These are phyloP conservation scores for Labrus mixtus DNA, from an alignment of 2,113 vertebrate species.

Conservation along the genomic window DNA sequence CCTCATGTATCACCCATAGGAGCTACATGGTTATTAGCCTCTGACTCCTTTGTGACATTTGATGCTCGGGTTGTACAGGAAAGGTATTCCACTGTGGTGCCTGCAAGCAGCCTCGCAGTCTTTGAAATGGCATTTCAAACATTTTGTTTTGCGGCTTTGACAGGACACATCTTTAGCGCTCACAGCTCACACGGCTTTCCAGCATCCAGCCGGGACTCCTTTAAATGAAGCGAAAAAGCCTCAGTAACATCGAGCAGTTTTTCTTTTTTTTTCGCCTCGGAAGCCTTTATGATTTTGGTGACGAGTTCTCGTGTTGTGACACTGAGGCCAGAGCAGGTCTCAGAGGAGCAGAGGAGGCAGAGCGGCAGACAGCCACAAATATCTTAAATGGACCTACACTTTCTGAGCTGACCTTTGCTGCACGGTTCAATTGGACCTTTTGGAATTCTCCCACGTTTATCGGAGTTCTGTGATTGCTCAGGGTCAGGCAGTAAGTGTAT, in stretches of 20 bases:
- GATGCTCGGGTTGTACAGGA: conserved; percentile 45
- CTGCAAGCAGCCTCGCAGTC: conserved; percentile 54
- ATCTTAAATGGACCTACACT: conserved; percentile 28
- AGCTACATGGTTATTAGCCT: conserved; percentile 49
- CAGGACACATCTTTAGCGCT: conserved; percentile 54
- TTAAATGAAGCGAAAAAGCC: conserved; percentile 54
- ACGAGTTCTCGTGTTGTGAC: conserved; percentile 21
- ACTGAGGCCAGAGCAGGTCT: conserved; percentile 20
- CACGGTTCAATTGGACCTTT: conserved; percentile 26
- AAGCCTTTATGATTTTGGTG: conserved; percentile 32
- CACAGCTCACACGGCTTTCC: conserved; percentile 31
- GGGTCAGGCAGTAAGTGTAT: not conserved
- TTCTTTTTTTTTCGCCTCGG: conserved; percentile 25
- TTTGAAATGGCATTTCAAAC: conserved; percentile 71
- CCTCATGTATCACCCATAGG: conserved; percentile 32
- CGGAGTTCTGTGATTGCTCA: not conserved
- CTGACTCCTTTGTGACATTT: conserved; percentile 54
- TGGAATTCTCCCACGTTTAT: conserved; percentile 10
- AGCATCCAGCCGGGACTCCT: conserved; percentile 32
- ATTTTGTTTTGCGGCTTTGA: conserved; percentile 66
- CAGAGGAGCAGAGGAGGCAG: conserved; percentile 21
- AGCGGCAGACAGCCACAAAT: not conserved
- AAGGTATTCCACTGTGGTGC: conserved; percentile 56
- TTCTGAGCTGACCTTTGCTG: conserved; percentile 17
- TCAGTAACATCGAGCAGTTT: conserved; percentile 39